phyloP scores from a whole-genome alignment of 2,888 invertebrate genomes.

The Andrena hattorfiana region DNA sequence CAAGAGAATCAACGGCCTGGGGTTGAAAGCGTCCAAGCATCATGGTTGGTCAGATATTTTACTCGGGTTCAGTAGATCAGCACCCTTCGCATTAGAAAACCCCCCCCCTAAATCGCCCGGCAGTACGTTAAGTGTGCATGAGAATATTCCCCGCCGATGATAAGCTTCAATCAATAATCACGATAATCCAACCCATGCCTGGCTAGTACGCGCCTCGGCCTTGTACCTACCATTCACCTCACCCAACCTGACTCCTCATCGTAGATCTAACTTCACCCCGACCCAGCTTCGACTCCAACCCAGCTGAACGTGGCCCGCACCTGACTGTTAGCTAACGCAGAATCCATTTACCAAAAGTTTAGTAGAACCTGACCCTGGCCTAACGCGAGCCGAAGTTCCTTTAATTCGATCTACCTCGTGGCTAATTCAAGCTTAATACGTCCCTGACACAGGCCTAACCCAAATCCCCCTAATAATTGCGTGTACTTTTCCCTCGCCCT shows the following conservation, averaged over 20 bases:
- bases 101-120: not conserved
- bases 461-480: conserved; percentile 1
- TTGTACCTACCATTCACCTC: no score
- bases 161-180: conserved; percentile 28
- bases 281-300: not conserved
- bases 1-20: conserved; percentile 94
- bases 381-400: not conserved
- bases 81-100: not conserved
- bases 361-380: not conserved
- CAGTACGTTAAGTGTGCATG: conserved; percentile 1
- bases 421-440: conserved; percentile 19
- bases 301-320: not conserved
- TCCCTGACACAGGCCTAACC: conserved; percentile 19
- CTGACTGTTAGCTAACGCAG: not conserved
- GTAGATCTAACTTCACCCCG: not conserved
- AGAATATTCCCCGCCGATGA: not conserved
- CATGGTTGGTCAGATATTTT: conserved; percentile 76
- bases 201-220: no score
- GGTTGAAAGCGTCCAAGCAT: conserved; percentile 88
- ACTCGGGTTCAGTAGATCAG: not conserved
- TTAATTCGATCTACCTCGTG: conserved; percentile 13
- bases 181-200: no score
- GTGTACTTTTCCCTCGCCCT: not conserved
- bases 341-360: not conserved
- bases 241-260: not conserved